Percentiles rank a stretch among this genome's conserved stretches.
These are phyloP conservation scores for Lepisosteus osseus DNA, from an alignment of 2,113 vertebrate species.

Conservation along the genomic window DNA sequence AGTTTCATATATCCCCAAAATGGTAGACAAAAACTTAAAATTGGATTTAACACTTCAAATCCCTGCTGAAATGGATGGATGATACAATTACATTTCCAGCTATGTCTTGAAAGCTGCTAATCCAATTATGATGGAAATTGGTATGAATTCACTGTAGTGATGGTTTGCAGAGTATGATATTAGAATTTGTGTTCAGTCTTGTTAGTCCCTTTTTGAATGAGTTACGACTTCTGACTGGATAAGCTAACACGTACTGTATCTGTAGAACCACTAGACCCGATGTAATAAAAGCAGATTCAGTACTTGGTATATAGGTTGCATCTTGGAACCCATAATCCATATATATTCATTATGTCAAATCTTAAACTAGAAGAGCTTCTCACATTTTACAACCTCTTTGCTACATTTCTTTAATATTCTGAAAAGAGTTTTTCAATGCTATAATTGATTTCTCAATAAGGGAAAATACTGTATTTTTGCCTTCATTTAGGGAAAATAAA, in stretches of 20 bases:
- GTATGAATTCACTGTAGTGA: not conserved
- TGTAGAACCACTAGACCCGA: not conserved
- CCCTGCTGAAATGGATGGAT: constrained; percentile 60
- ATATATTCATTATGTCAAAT: no score
- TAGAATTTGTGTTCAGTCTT: not conserved
- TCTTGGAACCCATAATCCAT: no score
- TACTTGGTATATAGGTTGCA: no score
- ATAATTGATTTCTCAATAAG: no score
- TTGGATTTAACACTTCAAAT: constrained; percentile 72
- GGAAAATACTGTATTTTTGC: no score
- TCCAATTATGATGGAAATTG: constrained; percentile 46
- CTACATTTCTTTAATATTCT: no score
- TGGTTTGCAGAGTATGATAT: not conserved
- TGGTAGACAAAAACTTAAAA: constrained; percentile 63
- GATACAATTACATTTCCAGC: constrained; percentile 63
- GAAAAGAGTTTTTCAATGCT: no score
- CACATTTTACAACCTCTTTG: no score
- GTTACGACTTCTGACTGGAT: not conserved
- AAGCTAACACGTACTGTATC: not conserved
- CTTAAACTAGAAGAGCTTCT: no score
- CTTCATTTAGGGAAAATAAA: no score
- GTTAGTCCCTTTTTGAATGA: not conserved
- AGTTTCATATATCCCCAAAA: constrained; percentile 43
- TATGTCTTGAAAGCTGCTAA: constrained; percentile 43
- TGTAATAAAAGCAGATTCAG: not conserved